Evolutionary conservation across 2,113 vertebrate species (phyloP).

Genomic region (Danionella cerebrum): DNA sequence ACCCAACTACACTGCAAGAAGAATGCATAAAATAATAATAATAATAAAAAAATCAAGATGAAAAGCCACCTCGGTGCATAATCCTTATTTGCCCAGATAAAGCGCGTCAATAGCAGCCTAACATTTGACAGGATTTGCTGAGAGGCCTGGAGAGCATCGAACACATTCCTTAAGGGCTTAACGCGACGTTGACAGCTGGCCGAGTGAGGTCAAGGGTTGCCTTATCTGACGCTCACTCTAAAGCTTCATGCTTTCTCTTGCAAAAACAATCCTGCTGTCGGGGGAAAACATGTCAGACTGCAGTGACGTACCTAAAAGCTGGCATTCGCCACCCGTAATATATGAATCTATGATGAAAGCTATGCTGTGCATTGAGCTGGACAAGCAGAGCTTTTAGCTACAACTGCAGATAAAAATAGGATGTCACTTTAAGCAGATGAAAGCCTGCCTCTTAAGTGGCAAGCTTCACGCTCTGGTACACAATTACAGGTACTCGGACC

Average conservation of each 20-base stretch:
- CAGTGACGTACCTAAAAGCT: not conserved
- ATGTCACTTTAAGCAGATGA: constrained; percentile 89
- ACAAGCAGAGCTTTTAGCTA: constrained; percentile 36
- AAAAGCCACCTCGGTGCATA: constrained; percentile 51
- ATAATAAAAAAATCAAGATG: constrained; percentile 45
- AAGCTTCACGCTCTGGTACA: constrained; percentile 81
- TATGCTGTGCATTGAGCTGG: constrained; percentile 41
- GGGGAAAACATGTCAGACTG: not conserved
- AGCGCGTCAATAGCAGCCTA: constrained; percentile 62
- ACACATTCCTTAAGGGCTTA: constrained; percentile 64
- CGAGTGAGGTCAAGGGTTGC: constrained; percentile 59
- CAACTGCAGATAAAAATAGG: constrained; percentile 65
- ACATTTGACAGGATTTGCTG: constrained; percentile 67
- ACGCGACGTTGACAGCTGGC: constrained; percentile 65
- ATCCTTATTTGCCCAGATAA: constrained; percentile 68
- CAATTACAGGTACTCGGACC: constrained; percentile 93
- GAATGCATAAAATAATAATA: constrained; percentile 36
- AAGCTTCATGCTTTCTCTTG: constrained; percentile 16
- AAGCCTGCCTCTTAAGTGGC: constrained; percentile 83
- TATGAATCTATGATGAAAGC: not conserved
- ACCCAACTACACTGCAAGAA: not conserved
- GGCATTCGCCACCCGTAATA: not conserved
- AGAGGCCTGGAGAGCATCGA: constrained; percentile 53
- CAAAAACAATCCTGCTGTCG: not conserved
- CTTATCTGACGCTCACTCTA: constrained; percentile 42